Evolutionary conservation across 2,113 vertebrate species (phyloP).

Genomic region (Callipepla californica): DNA sequence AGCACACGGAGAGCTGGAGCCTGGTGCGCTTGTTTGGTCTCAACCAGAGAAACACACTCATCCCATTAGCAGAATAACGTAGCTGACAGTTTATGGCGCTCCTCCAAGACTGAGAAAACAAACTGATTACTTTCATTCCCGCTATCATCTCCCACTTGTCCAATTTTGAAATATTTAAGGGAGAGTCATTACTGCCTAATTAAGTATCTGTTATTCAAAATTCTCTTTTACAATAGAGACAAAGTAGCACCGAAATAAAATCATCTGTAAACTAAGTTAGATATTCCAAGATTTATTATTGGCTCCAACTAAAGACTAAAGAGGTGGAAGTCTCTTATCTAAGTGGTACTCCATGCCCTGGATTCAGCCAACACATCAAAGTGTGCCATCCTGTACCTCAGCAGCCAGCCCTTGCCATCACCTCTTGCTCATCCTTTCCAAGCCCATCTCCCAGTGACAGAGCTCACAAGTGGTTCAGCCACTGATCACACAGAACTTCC

Average conservation of each 20-base stretch:
- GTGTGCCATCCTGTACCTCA: neutral
- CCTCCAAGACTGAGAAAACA: neutral
- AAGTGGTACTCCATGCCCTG: neutral
- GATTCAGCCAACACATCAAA: neutral
- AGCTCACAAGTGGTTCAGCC: neutral
- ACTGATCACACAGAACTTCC: no score
- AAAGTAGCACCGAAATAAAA: neutral
- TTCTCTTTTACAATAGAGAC: slow-evolving; percentile 7
- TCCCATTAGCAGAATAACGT: neutral
- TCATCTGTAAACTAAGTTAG: neutral
- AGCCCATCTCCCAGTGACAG: neutral
- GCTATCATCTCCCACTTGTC: slow-evolving; percentile 14
- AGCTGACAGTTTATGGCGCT: neutral
- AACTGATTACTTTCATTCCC: slow-evolving; percentile 11
- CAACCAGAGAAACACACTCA: neutral
- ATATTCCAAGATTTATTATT: neutral
- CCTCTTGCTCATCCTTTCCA: neutral
- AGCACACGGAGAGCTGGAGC: neutral
- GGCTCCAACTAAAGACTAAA: neutral
- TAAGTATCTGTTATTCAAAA: slow-evolving; percentile 16
- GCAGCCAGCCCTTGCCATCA: neutral
- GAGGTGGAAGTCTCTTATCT: neutral
- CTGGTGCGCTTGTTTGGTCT: neutral
- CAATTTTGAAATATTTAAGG: slow-evolving; percentile 44
- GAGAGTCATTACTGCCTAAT: slow-evolving; percentile 33